Evolutionary conservation across 2,797 vertebrate species (phyloP).

Genomic region (Danio tinwini): DNA sequence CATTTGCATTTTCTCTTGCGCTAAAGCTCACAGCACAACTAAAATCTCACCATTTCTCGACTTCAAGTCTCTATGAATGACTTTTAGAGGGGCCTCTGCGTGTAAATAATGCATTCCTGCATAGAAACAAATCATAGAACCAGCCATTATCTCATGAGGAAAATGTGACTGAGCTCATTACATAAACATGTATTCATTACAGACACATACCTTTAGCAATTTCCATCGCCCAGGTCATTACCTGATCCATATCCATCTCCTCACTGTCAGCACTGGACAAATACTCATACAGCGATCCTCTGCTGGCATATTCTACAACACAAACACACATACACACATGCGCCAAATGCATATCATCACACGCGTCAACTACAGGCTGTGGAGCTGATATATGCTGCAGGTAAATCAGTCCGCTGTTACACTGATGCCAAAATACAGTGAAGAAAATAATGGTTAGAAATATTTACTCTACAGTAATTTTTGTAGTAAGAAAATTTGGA

Average conservation of each 20-base stretch:
- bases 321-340: constrained; percentile 25
- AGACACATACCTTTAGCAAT: constrained; percentile 90
- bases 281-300: constrained; percentile 94
- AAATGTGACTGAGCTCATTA: constrained; percentile 3
- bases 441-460: background rate
- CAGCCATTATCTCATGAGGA: background rate
- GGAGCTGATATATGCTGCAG: background rate
- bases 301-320: constrained; percentile 88
- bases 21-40: constrained; percentile 37
- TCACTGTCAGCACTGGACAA: constrained; percentile 96
- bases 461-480: background rate
- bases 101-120: constrained; percentile 98
- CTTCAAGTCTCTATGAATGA: constrained; percentile 98
- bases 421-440: background rate
- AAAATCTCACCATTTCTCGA: constrained; percentile 91
- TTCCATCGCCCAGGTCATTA: constrained; percentile 96
- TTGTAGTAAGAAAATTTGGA: background rate
- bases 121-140: constrained; percentile 23
- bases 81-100: constrained; percentile 95
- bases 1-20: background rate
- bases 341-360: constrained; percentile 32
- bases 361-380: background rate
- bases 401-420: background rate
- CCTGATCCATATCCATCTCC: constrained; percentile 97
- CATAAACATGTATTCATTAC: constrained; percentile 14